phyloP scores from a whole-genome alignment of 92 coral and sea anemone species.

The Actinernus sp. region DNA sequence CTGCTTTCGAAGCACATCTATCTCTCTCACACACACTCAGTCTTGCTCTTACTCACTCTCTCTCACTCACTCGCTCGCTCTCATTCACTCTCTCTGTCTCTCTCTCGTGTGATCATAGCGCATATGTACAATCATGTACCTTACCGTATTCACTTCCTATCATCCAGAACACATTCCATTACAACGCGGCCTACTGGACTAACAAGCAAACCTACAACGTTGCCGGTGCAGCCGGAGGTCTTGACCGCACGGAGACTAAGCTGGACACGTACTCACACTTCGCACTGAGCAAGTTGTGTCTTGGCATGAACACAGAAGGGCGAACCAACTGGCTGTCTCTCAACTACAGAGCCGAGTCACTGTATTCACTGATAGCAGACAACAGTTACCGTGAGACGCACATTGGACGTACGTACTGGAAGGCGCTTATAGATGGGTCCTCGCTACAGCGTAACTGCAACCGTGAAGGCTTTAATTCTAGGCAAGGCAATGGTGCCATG shows the following conservation, averaged over 20 bases:
- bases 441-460: slow-evolving; percentile 49
- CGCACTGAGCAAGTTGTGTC: slow-evolving; percentile 22
- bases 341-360: slow-evolving; percentile 7
- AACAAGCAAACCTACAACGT: slow-evolving; percentile 10
- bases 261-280: slow-evolving; percentile 11
- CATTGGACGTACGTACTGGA: slow-evolving; percentile 27
- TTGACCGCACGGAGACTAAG: slow-evolving; percentile 28
- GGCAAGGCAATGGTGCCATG: not conserved
- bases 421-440: slow-evolving; percentile 20
- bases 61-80: too few relatives aligned
- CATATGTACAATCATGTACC: too few relatives aligned
- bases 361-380: slow-evolving; percentile 28
- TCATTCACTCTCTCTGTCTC: too few relatives aligned
- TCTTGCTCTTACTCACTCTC: too few relatives aligned
- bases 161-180: slow-evolving; percentile 19
- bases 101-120: too few relatives aligned
- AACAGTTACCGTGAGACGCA: not conserved
- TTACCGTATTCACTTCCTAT: too few relatives aligned
- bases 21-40: too few relatives aligned
- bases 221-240: slow-evolving; percentile 35
- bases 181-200: slow-evolving; percentile 23
- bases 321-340: slow-evolving; percentile 14
- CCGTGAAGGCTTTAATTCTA: slow-evolving; percentile 43
- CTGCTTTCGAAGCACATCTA: too few relatives aligned
- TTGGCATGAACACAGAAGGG: slow-evolving; percentile 23